phyloP scores from a whole-genome alignment of 2,888 invertebrate genomes.

The Drosophila diplacantha region DNA sequence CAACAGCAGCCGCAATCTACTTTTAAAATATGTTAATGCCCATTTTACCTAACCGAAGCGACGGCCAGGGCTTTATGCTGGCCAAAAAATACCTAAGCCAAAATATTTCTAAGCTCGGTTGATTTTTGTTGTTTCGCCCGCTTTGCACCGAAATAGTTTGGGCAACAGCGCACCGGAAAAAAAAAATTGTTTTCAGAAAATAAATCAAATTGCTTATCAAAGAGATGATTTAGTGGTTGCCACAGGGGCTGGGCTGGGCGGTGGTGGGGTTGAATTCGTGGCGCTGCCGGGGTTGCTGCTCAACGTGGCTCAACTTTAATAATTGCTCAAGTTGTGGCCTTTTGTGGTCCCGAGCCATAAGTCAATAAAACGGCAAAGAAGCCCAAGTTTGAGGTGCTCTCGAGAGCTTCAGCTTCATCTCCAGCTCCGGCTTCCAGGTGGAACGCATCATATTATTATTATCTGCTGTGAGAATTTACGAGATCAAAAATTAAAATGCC shows the following conservation, averaged over 20 bases:
- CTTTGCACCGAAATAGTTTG: conserved; percentile 59
- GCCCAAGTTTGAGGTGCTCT: conserved; percentile 26
- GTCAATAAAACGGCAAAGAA: conserved; percentile 59
- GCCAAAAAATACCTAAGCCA: conserved; percentile 54
- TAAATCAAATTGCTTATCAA: conserved; percentile 72
- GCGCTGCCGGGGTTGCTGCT: background rate
- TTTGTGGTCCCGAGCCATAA: conserved; percentile 62
- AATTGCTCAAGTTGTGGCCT: conserved; percentile 70
- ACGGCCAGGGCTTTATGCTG: conserved; percentile 9
- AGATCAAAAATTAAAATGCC: conserved; percentile 74
- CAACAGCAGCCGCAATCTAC: conserved; percentile 42
- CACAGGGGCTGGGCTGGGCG: conserved; percentile 12
- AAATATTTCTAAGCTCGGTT: conserved; percentile 58
- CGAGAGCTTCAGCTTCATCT: background rate
- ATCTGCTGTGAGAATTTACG: conserved; percentile 71
- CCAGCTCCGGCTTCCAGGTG: conserved; percentile 21
- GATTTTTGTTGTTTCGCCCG: conserved; percentile 41
- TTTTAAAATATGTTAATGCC: conserved; percentile 68
- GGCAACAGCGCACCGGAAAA: conserved; percentile 51
- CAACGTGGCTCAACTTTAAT: conserved; percentile 59
- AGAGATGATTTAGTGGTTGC: conserved; percentile 67
- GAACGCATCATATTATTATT: conserved; percentile 72
- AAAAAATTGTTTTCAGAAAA: conserved; percentile 64
- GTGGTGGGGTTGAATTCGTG: conserved; percentile 2
- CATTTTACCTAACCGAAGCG: conserved; percentile 59